A percentile compares a stretch with the other conserved stretches of the same genome.
These are phyloP conservation scores for Tricholaema leucomelas DNA, from an alignment of 2,113 vertebrate genomes.

Conservation along the genomic window DNA sequence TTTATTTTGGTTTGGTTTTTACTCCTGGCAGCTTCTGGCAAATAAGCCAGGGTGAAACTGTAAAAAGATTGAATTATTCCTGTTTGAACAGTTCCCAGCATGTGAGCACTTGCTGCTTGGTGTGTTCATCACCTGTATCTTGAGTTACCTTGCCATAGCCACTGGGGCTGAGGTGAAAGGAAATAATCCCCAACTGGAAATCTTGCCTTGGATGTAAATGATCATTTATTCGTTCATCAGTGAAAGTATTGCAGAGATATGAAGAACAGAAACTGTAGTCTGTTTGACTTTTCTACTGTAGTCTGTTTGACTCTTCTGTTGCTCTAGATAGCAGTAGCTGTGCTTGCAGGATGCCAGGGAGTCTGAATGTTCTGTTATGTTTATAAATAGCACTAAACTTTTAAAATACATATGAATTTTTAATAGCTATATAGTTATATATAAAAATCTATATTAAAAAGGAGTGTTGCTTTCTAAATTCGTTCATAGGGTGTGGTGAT, in stretches of 20 bases:
- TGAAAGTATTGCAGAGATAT: neutral
- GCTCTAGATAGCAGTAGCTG: neutral
- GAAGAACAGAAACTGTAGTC: neutral
- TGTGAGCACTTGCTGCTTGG: conserved; percentile 38
- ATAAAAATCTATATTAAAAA: neutral
- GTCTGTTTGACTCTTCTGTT: neutral
- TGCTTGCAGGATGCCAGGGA: neutral
- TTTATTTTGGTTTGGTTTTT: neutral
- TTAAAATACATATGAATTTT: neutral
- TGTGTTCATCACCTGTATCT: conserved; percentile 17
- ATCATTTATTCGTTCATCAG: neutral
- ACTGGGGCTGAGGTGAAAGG: conserved; percentile 14
- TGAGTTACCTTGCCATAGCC: conserved; percentile 22
- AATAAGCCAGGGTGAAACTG: conserved; percentile 14
- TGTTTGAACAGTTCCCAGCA: conserved; percentile 56
- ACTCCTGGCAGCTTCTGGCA: conserved; percentile 36
- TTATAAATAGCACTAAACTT: neutral
- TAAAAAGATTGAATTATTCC: conserved; percentile 55
- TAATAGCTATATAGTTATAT: neutral
- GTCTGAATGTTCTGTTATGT: neutral
- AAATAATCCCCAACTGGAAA: conserved; percentile 20
- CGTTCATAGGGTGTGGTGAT: neutral
- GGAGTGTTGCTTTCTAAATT: neutral
- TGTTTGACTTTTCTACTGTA: neutral
- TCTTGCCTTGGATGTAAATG: neutral